Evolutionary conservation across 2,113 vertebrate species (phyloP).

Genomic region (Dasyornis broadbenti): DNA sequence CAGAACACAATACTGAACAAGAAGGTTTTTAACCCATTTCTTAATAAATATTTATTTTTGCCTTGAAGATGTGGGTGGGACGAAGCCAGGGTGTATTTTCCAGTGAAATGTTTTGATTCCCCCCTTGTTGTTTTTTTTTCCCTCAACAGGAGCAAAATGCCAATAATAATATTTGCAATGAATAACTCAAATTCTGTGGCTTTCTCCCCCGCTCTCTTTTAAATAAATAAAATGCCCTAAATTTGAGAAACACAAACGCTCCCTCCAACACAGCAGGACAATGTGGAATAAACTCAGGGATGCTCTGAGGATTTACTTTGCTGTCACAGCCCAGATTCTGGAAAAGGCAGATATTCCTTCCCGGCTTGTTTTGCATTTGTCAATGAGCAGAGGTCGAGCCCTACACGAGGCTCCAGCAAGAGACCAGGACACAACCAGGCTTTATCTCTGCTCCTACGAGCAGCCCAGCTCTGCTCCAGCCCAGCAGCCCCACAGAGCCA

Average conservation of each 20-base stretch:
- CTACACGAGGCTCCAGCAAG: background rate
- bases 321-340: background rate
- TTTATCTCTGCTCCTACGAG: background rate
- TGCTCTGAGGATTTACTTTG: background rate
- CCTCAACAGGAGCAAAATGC: background rate
- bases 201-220: constrained; percentile 29
- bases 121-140: background rate
- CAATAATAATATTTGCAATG: constrained; percentile 61
- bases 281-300: background rate
- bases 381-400: background rate
- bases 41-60: background rate
- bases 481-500: background rate
- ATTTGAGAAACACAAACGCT: background rate
- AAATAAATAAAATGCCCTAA: constrained; percentile 50
- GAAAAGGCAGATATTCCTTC: background rate
- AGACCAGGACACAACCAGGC: background rate
- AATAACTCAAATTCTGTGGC: constrained; percentile 60
- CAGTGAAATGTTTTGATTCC: constrained; percentile 50
- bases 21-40: constrained; percentile 21
- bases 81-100: background rate
- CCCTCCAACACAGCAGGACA: background rate
- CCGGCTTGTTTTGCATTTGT: background rate
- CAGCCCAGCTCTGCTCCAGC: background rate
- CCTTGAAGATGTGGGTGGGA: background rate
- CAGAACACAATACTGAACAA: background rate